Conservation (phyloP, 2,797 vertebrate species). For the Pterois miles region DNA sequence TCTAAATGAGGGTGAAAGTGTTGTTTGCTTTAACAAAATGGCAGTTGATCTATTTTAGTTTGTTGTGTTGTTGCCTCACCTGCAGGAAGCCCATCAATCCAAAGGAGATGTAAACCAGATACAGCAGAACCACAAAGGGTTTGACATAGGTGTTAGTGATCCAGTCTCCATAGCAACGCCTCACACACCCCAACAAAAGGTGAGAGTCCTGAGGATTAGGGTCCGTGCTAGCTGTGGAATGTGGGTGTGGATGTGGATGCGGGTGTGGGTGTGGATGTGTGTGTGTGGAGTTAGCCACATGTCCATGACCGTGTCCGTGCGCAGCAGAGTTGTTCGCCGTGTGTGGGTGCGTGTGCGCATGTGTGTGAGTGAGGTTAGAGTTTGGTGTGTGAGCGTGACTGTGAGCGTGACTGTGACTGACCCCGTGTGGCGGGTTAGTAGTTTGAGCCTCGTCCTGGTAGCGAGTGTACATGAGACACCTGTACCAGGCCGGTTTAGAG, state of each 20-base stretch:
- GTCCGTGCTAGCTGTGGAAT: conserved; percentile 82
- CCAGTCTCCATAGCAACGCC: conserved; percentile 98
- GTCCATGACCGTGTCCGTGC: conserved; percentile 21
- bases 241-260: conserved; percentile 17
- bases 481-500: conserved; percentile 96
- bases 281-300: conserved; percentile 44
- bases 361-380: conserved; percentile 46
- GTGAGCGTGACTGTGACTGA: background rate
- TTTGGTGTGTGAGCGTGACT: conserved; percentile 15
- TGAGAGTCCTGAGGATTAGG: conserved; percentile 93
- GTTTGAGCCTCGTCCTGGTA: conserved; percentile 89
- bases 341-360: background rate
- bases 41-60: background rate
- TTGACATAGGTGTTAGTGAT: conserved; percentile 99
- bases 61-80: conserved; percentile 67
- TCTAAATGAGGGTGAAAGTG: background rate
- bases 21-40: background rate
- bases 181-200: conserved; percentile 95
- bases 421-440: conserved; percentile 35
- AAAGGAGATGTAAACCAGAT: conserved; percentile 99
- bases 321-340: conserved; percentile 8
- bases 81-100: conserved; percentile 99
- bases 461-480: conserved; percentile 95
- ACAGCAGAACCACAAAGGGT: conserved; percentile 98
- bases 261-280: conserved; percentile 27